Evolutionary conservation across 2,113 vertebrate genomes (phyloP), one percentile per base, ranked within the genome.

Genomic region (Arizona elegans): DNA sequence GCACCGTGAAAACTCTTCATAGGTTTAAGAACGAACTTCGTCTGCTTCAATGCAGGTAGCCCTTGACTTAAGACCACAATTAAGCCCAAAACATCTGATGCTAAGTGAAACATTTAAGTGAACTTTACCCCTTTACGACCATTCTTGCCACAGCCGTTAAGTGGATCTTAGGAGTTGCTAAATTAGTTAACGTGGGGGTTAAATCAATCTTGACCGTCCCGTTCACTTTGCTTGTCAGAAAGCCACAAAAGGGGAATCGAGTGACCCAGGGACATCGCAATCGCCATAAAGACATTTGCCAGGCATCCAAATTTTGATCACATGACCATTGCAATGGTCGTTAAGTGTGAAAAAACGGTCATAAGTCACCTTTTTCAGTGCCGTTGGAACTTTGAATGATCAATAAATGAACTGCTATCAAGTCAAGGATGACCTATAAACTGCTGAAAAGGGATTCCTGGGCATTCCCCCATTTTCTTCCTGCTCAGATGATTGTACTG

Each of bases 401-500:
- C 12, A 70, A 6, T 15, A n/a, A 17, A 29, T 62, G 59, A 26
- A 15, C 5, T 70, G 65, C 15, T 70, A 13, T 65, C 12, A 33
- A 33, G 29, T 70, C 29, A 2, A 33, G 29, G 12, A 1, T 33
- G 7, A 70, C 29, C n/a, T 70, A 29, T 33, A 70, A 70, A 5
- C 12, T 43, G 17, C n/a, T 4, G 9, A 26, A 54, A 92, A 55
- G 11, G 65, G 70, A 26, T 23, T 26, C 50, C 43, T 33, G 6
- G 53, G 13, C 70, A 50, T 53, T 50, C 87, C 1, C 0, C 56
- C 56, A n/a, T 65, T 91, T 90, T 33, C 89, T 92, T 59, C 70
- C 52, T 86, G 70, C 75, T 90, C 92, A 38, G 0, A 43, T 92
- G 95, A 93, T 92, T 87, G 75, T 94, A 86, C 91, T 93, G 88